Evolutionary conservation across 2,113 vertebrate species (phyloP), one percentile per base, ranked within the genome.

Genomic region (Festucalex cinctus): DNA sequence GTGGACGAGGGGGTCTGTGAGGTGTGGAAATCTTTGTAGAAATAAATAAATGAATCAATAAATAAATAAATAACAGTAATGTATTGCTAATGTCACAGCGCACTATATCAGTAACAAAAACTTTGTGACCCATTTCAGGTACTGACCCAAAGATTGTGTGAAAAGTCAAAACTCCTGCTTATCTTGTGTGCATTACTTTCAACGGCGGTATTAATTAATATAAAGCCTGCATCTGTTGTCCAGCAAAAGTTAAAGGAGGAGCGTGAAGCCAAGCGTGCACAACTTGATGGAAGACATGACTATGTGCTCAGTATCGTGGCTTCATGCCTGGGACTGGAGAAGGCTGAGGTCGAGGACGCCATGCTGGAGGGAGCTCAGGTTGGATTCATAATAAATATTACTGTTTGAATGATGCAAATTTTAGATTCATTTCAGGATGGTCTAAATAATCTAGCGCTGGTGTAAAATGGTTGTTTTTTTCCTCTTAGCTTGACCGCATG

Each of bases 201-300:
- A 28, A 14, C 26, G n/a, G n/a, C n/a, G n/a, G 2, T 32, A 32
- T 32, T 8, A 6, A 48, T 69, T 57, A 2, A n/a, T 24, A 16
- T 57, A 8, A n/a, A 77, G 12, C 71, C 0, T 81, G 6, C 49
- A 24, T 43, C 67, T 84, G 60, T 90, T 46, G 69, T 81, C 67
- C 58, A 98, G 96, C 95, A 98, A 95, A 96, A 94, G 79, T 75
- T 97, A 57, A 94, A 93, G 78, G 96, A 98, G 71, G 97, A 98
- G 71, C 94, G 93, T 32, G 97, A 98, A 66, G 93, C 94, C 14
- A 97, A 94, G 70, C 90, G 93, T 16, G 93, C 94, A 6, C 88
- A 64, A 36, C 86, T 99, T 78, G 97, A 99, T 58, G 90, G 91
- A 37, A 90, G 94, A 58, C 95, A 98, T 75, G 91, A 93, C 82